phyloP scores from a whole-genome alignment of 2,797 vertebrate genomes.

The Notolabrus celidotus region DNA sequence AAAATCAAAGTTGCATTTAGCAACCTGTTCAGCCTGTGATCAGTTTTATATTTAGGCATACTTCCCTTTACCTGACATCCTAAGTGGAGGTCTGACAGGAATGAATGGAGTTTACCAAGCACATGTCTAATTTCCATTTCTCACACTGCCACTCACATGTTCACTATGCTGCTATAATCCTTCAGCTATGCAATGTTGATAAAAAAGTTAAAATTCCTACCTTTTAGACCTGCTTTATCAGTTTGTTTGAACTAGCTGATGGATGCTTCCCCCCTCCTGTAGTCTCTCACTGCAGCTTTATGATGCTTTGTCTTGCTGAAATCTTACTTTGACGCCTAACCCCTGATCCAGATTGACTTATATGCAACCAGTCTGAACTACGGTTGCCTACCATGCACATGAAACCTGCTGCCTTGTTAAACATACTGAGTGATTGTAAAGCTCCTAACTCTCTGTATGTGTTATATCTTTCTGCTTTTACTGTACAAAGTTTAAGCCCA shows the following conservation, averaged over 20 bases:
- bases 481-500: slow-evolving; percentile 31
- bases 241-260: slow-evolving; percentile 10
- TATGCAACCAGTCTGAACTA: neutral
- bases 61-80: neutral
- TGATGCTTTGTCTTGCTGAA: slow-evolving; percentile 26
- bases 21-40: neutral
- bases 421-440: slow-evolving; percentile 20
- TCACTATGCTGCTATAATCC: neutral
- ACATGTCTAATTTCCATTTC: neutral
- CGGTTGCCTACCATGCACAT: neutral
- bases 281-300: slow-evolving; percentile 24
- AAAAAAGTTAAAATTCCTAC: neutral
- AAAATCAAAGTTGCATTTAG: neutral
- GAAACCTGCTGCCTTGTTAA: slow-evolving; percentile 18
- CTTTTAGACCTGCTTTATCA: neutral
- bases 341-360: slow-evolving; percentile 16
- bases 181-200: neutral
- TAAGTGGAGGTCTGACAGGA: neutral
- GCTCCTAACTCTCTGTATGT: neutral
- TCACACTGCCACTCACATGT: neutral
- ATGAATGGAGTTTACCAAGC: neutral
- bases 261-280: neutral
- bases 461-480: slow-evolving; percentile 27
- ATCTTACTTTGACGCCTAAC: neutral
- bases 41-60: neutral